Evolutionary conservation across 1,140 invertebrate genomes (phyloP).

Genomic region (Atta texana): DNA sequence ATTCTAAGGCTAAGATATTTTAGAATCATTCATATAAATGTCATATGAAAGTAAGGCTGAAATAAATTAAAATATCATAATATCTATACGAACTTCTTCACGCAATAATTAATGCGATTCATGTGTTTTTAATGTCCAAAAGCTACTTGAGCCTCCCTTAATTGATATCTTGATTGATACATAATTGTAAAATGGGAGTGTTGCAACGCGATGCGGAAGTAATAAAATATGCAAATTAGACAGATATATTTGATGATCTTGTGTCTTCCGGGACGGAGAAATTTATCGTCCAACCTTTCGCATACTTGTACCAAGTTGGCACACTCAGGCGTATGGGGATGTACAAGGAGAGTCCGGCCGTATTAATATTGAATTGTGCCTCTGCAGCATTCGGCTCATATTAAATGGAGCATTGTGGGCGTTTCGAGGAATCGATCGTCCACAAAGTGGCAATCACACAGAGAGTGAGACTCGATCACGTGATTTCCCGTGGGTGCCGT

Average conservation of each 20-base stretch:
- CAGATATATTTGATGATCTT: conserved; percentile 51
- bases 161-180: neutral
- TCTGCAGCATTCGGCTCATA: conserved; percentile 65
- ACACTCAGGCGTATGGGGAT: neutral
- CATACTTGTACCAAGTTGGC: conserved; percentile 1
- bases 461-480: conserved; percentile 83
- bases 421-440: conserved; percentile 79
- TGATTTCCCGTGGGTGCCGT: conserved; percentile 85
- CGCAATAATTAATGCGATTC: neutral
- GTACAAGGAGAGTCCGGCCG: conserved; percentile 41
- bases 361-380: conserved; percentile 64
- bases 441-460: conserved; percentile 83
- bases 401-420: conserved; percentile 80
- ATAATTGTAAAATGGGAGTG: neutral
- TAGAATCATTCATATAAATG: neutral
- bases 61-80: neutral
- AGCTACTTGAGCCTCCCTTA: neutral
- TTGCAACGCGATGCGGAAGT: neutral
- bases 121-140: neutral
- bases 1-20: neutral
- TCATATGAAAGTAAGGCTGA: too few species aligned
- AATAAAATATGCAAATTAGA: conserved; percentile 58
- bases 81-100: neutral
- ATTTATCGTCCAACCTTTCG: conserved; percentile 50
- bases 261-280: conserved; percentile 22